Evolutionary conservation across 2,113 vertebrate genomes (phyloP).

Genomic region (Boleophthalmus pectinirostris): DNA sequence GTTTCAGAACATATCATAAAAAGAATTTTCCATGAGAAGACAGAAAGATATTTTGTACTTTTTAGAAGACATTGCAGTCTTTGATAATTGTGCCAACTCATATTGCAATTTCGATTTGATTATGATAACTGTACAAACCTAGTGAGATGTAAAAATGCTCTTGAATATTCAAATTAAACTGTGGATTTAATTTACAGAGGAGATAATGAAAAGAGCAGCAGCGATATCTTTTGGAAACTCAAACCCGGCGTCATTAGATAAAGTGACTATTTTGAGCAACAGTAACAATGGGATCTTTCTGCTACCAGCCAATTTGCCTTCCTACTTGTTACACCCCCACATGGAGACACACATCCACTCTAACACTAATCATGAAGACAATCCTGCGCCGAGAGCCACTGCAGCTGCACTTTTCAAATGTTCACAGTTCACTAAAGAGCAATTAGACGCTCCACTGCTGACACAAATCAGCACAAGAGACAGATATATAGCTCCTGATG

Average conservation of each 20-base stretch:
- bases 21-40: too few relatives aligned
- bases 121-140: too few relatives aligned
- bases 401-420: slow-evolving; percentile 43
- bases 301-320: slow-evolving; percentile 56
- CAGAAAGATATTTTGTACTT: too few relatives aligned
- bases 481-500: background rate
- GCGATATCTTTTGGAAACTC: slow-evolving; percentile 5
- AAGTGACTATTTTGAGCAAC: slow-evolving; percentile 53
- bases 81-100: too few relatives aligned
- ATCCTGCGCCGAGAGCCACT: slow-evolving; percentile 23
- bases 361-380: slow-evolving; percentile 35
- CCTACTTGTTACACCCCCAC: slow-evolving; percentile 43
- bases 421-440: slow-evolving; percentile 12
- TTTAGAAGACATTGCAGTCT: too few relatives aligned
- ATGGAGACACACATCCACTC: slow-evolving; percentile 18
- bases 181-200: background rate
- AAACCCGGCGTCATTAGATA: slow-evolving; percentile 19
- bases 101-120: too few relatives aligned
- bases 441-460: slow-evolving; percentile 15
- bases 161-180: background rate
- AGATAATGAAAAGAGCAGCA: background rate
- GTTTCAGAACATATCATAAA: too few relatives aligned
- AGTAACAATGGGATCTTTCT: slow-evolving; percentile 54
- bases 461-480: background rate
- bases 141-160: background rate